Evolutionary conservation across 2,797 vertebrate genomes (phyloP).

Genomic region (Eurystomus glaucurus): DNA sequence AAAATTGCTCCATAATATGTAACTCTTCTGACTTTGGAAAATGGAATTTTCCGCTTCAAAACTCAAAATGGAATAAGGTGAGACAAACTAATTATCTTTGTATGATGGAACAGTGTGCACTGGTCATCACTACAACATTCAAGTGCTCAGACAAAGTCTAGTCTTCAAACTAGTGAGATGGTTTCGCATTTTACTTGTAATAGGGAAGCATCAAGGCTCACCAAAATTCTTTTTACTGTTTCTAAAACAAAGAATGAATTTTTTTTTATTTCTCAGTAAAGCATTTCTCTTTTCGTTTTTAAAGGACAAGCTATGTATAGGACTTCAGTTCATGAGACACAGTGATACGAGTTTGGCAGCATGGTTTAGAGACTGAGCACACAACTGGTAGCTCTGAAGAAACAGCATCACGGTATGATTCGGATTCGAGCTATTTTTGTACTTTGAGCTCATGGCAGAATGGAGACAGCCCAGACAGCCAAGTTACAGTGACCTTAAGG

Average conservation of each 20-base stretch:
- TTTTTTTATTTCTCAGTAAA: neutral
- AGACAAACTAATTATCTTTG: neutral
- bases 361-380: neutral
- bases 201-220: neutral
- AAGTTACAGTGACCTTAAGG: neutral
- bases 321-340: neutral
- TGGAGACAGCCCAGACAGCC: neutral
- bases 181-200: neutral
- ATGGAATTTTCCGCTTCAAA: neutral
- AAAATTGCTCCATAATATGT: neutral
- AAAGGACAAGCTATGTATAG: neutral
- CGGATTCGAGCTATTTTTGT: neutral
- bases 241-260: neutral
- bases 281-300: neutral
- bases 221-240: neutral
- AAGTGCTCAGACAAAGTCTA: neutral
- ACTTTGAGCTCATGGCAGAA: neutral
- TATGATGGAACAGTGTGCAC: neutral
- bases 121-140: neutral
- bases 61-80: neutral
- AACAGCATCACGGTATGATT: neutral
- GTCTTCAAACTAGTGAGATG: neutral
- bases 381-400: neutral
- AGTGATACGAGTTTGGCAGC: neutral
- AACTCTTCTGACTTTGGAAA: neutral